These are phyloP conservation scores for Drosophila pallidifrons DNA, from an alignment of 1,140 invertebrate genomes.

Conservation along the genomic window DNA sequence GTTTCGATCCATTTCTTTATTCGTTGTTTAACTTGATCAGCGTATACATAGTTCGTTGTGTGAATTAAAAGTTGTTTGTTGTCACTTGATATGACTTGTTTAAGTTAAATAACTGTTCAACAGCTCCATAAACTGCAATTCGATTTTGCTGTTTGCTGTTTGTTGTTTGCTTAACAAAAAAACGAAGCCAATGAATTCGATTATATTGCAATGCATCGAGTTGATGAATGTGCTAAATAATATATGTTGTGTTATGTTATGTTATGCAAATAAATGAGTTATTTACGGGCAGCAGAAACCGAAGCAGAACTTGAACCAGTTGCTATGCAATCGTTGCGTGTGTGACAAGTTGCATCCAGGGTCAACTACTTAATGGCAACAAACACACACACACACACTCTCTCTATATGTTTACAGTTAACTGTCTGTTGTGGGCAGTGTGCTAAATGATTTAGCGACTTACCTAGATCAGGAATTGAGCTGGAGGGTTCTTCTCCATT, in stretches of 20 bases:
- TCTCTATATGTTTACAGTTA: slow-evolving; percentile 14
- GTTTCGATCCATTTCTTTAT: no score
- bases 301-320: slow-evolving; percentile 10
- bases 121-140: slow-evolving; percentile 45
- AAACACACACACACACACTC: neutral
- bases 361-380: slow-evolving; percentile 65
- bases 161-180: no score
- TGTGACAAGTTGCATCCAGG: slow-evolving; percentile 65
- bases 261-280: neutral
- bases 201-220: neutral
- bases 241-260: neutral
- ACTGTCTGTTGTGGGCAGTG: neutral
- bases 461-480: slow-evolving; percentile 93
- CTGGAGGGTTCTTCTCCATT: slow-evolving; percentile 90
- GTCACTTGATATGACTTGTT: neutral
- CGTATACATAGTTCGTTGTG: neutral
- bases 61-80: neutral
- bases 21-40: neutral
- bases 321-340: neutral
- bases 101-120: slow-evolving; percentile 50
- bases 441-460: slow-evolving; percentile 85
- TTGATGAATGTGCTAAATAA: neutral
- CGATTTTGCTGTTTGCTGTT: slow-evolving; percentile 31
- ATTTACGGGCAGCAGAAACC: slow-evolving; percentile 20
- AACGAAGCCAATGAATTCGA: no score